Conservation (phyloP, 1,140 invertebrate species). For the Solen grandis region DNA sequence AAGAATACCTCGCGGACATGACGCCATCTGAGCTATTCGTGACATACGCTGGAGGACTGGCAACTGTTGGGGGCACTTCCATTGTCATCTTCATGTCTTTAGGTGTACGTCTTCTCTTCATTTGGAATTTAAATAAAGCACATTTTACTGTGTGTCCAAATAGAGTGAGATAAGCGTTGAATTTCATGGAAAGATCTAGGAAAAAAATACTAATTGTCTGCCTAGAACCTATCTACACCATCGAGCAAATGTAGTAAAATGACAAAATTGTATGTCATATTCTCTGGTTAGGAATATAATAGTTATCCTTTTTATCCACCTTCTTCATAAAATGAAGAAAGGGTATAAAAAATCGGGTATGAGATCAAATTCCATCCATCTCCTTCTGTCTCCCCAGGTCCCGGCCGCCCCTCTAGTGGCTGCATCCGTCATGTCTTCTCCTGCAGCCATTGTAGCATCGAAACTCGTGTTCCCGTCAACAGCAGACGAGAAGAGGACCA, state of each 20-base stretch:
- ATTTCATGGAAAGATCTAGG: too few species aligned
- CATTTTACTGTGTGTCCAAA: too few species aligned
- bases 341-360: too few species aligned
- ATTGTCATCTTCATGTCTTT: slow-evolving; percentile 25
- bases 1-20: slow-evolving; percentile 36
- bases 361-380: too few species aligned
- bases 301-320: too few species aligned
- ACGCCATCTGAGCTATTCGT: slow-evolving; percentile 46
- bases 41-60: slow-evolving; percentile 30
- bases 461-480: slow-evolving; percentile 36
- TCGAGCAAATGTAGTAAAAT: too few species aligned
- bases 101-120: slow-evolving; percentile 6
- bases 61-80: slow-evolving; percentile 8
- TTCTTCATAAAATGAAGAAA: too few species aligned
- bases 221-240: too few species aligned
- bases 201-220: too few species aligned
- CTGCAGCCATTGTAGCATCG: background rate
- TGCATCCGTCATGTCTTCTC: slow-evolving; percentile 46
- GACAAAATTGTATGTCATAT: too few species aligned
- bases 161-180: too few species aligned
- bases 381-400: slow-evolving; percentile 29
- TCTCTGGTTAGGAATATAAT: too few species aligned
- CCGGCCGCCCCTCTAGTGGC: slow-evolving; percentile 36
- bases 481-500: background rate
- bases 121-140: background rate